These are phyloP conservation scores for Acrossocheilus wenchowensis DNA, from an alignment of 2,797 vertebrate genomes.

Conservation along the genomic window DNA sequence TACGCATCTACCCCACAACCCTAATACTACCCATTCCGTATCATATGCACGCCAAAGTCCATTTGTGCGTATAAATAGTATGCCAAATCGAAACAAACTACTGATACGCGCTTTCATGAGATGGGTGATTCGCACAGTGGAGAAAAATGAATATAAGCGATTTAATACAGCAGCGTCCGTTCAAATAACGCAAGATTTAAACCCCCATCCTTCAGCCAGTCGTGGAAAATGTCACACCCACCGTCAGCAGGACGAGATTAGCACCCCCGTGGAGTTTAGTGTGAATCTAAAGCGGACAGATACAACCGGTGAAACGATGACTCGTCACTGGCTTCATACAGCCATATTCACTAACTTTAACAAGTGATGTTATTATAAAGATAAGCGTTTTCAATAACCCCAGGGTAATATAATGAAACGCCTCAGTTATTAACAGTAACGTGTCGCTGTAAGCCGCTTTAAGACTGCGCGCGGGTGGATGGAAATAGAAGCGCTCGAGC, in stretches of 20 bases:
- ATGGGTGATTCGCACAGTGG: not conserved
- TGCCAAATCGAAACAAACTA: too few relatives aligned
- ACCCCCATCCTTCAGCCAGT: not conserved
- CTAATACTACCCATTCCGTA: too few relatives aligned
- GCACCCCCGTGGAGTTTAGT: not conserved
- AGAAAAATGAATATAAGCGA: not conserved
- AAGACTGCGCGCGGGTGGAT: slow-evolving; percentile 49
- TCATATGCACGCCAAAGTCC: too few relatives aligned
- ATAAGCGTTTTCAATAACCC: slow-evolving; percentile 24
- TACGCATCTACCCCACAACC: too few relatives aligned
- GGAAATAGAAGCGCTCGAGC: slow-evolving; percentile 29
- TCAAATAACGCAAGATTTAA: not conserved
- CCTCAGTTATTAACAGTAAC: not conserved
- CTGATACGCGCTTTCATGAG: too few relatives aligned
- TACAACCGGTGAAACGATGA: not conserved
- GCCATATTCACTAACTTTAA: not conserved
- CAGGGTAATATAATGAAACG: not conserved
- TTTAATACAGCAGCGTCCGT: not conserved
- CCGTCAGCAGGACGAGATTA: slow-evolving; percentile 18
- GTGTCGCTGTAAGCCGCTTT: slow-evolving; percentile 72
- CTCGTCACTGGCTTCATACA: not conserved
- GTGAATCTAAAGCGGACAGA: slow-evolving; percentile 3
- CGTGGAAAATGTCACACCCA: slow-evolving; percentile 28
- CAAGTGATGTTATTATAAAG: slow-evolving; percentile 9
- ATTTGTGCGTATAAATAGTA: too few relatives aligned